A percentile compares a stretch with the other conserved stretches of the same genome.
phyloP scores from a whole-genome alignment of 2,888 invertebrate genomes.

The Ennomos quercinarius region DNA sequence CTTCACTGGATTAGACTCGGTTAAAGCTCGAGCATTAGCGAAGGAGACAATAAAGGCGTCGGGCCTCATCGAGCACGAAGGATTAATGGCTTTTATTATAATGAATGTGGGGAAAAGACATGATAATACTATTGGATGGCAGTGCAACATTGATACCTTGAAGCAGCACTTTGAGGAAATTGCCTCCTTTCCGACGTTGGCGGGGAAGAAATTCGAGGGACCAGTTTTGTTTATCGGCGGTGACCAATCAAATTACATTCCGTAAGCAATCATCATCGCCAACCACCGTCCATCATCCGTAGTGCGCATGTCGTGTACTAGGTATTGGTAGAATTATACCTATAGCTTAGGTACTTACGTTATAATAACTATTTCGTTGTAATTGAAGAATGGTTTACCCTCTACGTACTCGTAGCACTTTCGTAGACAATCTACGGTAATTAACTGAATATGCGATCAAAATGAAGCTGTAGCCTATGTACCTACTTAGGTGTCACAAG shows the following conservation, averaged over 20 bases:
- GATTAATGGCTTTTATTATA: conserved; percentile 52
- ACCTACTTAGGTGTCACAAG: too few species aligned
- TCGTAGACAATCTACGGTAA: too few species aligned
- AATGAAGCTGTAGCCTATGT: too few species aligned
- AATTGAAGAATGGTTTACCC: too few species aligned
- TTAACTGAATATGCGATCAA: too few species aligned
- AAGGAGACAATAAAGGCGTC: conserved; percentile 50
- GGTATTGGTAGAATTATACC: too few species aligned
- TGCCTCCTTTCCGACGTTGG: conserved; percentile 59
- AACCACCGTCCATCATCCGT: too few species aligned
- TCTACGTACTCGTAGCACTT: too few species aligned
- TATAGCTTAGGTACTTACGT: too few species aligned
- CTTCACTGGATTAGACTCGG: conserved; percentile 82
- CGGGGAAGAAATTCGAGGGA: conserved; percentile 53
- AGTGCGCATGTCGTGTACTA: too few species aligned
- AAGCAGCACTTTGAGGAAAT: conserved; percentile 51
- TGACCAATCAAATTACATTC: conserved; percentile 60
- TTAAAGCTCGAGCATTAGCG: conserved; percentile 84
- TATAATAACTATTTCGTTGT: too few species aligned
- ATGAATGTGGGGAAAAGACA: conserved; percentile 58
- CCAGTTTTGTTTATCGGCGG: conserved; percentile 69
- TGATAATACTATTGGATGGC: conserved; percentile 60
- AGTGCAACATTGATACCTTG: conserved; percentile 58
- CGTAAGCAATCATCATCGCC: conserved; percentile 48
- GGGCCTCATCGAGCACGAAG: conserved; percentile 45